Evolutionary conservation across 2,113 vertebrate genomes (phyloP).

Genomic region (Pterophyllum scalare): DNA sequence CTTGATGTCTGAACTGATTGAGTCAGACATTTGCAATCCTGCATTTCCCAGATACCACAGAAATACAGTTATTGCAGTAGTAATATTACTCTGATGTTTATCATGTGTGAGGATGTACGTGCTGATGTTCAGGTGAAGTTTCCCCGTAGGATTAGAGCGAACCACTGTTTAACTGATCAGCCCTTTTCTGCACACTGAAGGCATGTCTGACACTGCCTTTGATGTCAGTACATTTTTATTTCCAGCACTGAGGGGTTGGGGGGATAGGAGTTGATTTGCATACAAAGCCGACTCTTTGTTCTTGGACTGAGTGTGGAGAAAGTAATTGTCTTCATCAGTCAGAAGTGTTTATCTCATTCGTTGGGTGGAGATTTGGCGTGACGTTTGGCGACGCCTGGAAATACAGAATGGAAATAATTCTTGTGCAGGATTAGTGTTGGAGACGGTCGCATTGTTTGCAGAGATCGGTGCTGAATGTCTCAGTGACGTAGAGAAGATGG

Average conservation of each 20-base stretch:
- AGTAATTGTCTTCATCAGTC: slow-evolving; percentile 57
- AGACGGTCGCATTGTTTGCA: slow-evolving; percentile 6
- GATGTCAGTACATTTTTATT: slow-evolving; percentile 43
- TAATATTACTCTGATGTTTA: background rate
- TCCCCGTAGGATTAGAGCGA: slow-evolving; percentile 43
- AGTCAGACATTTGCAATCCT: background rate
- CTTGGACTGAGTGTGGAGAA: slow-evolving; percentile 25
- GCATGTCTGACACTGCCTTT: slow-evolving; percentile 62
- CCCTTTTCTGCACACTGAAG: slow-evolving; percentile 21
- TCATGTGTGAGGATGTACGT: slow-evolving; percentile 6
- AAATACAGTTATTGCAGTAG: background rate
- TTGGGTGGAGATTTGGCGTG: slow-evolving; percentile 24
- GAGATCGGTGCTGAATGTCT: background rate
- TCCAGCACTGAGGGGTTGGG: slow-evolving; percentile 20
- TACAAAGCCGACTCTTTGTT: slow-evolving; percentile 64
- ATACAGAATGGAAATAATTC: background rate
- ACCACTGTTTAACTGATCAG: slow-evolving; percentile 48
- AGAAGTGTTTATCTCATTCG: slow-evolving; percentile 45
- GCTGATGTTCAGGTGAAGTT: slow-evolving; percentile 33
- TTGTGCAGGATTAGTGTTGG: slow-evolving; percentile 3
- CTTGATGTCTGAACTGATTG: background rate
- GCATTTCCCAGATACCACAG: background rate
- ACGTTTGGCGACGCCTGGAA: background rate
- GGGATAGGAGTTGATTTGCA: slow-evolving; percentile 42
- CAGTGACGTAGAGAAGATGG: background rate